Base-by-base conservation (phyloP, 2,888 invertebrate genomes). In the Amorpha juglandis region DNA sequence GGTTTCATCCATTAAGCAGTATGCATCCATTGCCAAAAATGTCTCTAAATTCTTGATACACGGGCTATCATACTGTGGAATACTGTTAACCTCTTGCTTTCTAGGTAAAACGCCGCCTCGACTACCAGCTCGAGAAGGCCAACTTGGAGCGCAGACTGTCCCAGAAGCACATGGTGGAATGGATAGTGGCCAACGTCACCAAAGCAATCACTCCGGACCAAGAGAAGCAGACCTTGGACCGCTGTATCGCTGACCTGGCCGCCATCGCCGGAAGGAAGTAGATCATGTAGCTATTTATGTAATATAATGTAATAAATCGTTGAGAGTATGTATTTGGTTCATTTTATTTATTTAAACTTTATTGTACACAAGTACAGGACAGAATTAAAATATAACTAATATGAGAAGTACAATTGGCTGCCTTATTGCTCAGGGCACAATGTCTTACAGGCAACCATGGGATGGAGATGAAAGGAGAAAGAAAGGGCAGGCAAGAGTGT, bases 101-200 rank as follows among this genome's bases (percentile, higher is more conserved):
- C 12, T 82, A 96, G 96, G 96, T 98, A 7, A 98, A 97, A 89
- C 96, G 95, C 73, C 96, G 97, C 63, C 93, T 98, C 78, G 99
- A 99, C 91, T 99, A 98, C 91, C 98, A 99, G 92, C 95, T 98
- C 6, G 98, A 98, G 88, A 95, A 96, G 79, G 95, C 97, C 76
- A 96, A 95, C 77, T 92, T 98, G 65, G 97, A 98, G 82, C 96
- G 97, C 62, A 96, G 97, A 75, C 95, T 99, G 70, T 95, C 97
- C 75, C 99, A 99, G 90, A 97, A 96, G 88, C 97, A 99, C 89
- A 96, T 99, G 97, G 98, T 98, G 35, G 96, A 97, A 88, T 99
- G 98, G 97, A 97, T 99, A 71, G 96, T 98, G 16, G 89, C 92
- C 76, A 97, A 94, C 81, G 99, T 99, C 8, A 94, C 95, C 74